Evolutionary conservation across 2,113 vertebrate genomes (phyloP).

Genomic region (Oreamnos americanus): DNA sequence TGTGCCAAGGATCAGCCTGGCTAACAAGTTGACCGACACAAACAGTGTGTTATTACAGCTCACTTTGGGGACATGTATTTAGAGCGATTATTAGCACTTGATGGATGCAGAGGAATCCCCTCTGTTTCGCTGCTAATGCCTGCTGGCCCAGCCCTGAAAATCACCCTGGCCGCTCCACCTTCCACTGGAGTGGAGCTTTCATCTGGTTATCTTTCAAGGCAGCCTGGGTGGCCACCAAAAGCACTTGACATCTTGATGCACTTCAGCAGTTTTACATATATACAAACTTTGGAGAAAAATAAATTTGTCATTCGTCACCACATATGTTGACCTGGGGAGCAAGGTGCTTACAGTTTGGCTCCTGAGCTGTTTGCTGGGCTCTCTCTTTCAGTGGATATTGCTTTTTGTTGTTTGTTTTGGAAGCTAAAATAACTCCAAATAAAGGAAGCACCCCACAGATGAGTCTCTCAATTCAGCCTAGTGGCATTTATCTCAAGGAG

Average conservation of each 20-base stretch:
- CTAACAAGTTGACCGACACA: constrained; percentile 51
- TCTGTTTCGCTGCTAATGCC: constrained; percentile 32
- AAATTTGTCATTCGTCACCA: constrained; percentile 99
- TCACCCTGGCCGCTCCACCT: constrained; percentile 75
- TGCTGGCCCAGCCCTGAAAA: constrained; percentile 64
- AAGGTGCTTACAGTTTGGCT: constrained; percentile 81
- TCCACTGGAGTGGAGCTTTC: constrained; percentile 92
- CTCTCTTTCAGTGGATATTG: constrained; percentile 46
- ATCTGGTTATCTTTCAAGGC: constrained; percentile 99
- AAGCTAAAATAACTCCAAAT: constrained; percentile 51
- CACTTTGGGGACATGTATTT: constrained; percentile 71
- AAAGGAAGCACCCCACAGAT: not conserved
- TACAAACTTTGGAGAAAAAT: constrained; percentile 99
- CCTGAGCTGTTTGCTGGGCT: constrained; percentile 81
- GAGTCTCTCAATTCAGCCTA: not conserved
- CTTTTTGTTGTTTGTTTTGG: constrained; percentile 16
- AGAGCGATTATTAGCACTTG: constrained; percentile 76
- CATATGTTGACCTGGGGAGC: constrained; percentile 95
- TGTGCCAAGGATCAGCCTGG: not conserved
- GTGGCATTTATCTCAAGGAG: constrained; percentile 23
- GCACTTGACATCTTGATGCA: constrained; percentile 99
- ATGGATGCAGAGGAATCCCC: constrained; percentile 67
- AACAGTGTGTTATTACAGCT: constrained; percentile 47
- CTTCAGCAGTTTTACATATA: constrained; percentile 99
- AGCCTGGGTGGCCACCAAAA: constrained; percentile 99